Base-by-base conservation (phyloP, 2,888 invertebrate species). In the Drosophila greeni region DNA sequence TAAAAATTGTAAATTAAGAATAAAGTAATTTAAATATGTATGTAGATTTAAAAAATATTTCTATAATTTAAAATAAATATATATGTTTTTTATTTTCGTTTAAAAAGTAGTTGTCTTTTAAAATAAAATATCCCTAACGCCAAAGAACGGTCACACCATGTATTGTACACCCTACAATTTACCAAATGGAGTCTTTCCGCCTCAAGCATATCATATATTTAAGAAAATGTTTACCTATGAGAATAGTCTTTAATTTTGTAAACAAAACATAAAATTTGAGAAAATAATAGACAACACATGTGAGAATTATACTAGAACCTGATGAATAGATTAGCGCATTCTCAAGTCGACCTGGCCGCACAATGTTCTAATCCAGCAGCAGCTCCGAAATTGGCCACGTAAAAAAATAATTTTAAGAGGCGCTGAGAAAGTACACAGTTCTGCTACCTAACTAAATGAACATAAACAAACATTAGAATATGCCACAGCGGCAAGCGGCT, bases 371-470 rank as follows among this genome's bases (percentile, higher is more conserved):
- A 68, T 68, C 49, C 59, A 64, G 24, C 47, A 29, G 39, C 29
- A 53, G 59, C 49, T 58, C 24, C 24, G 61, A 66, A 68, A 75
- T 34, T 53, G 43, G 77, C 77, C 77, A 78, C 77, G 77, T 77
- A 76, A 76, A 76, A 70, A 60, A 12, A 33, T 39, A 48, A 49
- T 29, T 37, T 23, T 18, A 58, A 33, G 20, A 54, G 36, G 48
- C 56, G 48, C 36, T 56, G 48, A 54, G 48, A 29, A 58, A 59
- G 49, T 48, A 61, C 42, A 29, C 24, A 56, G 33, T 53, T 31
- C 37, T 18, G 18, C 40, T 29, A 20, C 42, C 5, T 31, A 56
- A 52, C 34, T 14, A 20, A 53, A 45, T 51, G 68, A 18, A 31
- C 60, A 29, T 60, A 67, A 54, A 48, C 53, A 64, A 42, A 47